phyloP scores from a whole-genome alignment of 2,113 vertebrate species.

The Pandion haliaetus region DNA sequence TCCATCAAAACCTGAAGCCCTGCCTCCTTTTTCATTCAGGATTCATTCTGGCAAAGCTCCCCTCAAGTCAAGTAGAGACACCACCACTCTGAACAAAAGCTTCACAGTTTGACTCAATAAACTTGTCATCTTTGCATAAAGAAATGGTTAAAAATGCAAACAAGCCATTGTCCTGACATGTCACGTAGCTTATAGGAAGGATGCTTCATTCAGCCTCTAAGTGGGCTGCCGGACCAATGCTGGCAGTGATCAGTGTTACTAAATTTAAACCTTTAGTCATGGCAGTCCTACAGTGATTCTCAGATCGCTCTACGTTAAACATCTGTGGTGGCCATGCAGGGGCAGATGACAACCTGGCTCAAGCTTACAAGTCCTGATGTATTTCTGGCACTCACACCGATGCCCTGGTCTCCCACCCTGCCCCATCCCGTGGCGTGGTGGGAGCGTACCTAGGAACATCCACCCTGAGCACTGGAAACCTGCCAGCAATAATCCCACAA shows the following conservation, averaged over 20 bases:
- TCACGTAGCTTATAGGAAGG: not conserved
- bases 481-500: not conserved
- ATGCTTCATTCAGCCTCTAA: not conserved
- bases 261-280: not conserved
- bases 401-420: not conserved
- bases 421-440: accelerated
- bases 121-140: not conserved
- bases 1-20: not conserved
- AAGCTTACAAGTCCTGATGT: not conserved
- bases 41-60: not conserved
- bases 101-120: not conserved
- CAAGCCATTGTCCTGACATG: not conserved
- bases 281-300: not conserved
- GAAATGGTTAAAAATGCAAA: not conserved
- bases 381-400: not conserved
- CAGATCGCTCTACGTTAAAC: accelerated
- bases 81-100: not conserved
- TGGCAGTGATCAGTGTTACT: not conserved
- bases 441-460: not conserved
- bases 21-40: not conserved
- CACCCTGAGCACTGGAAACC: not conserved
- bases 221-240: accelerated
- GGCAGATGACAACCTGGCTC: not conserved
- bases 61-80: not conserved
- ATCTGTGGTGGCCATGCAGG: not conserved